Base-by-base conservation (phyloP, 1,140 invertebrate species). In the Drosophila punjabiensis region DNA sequence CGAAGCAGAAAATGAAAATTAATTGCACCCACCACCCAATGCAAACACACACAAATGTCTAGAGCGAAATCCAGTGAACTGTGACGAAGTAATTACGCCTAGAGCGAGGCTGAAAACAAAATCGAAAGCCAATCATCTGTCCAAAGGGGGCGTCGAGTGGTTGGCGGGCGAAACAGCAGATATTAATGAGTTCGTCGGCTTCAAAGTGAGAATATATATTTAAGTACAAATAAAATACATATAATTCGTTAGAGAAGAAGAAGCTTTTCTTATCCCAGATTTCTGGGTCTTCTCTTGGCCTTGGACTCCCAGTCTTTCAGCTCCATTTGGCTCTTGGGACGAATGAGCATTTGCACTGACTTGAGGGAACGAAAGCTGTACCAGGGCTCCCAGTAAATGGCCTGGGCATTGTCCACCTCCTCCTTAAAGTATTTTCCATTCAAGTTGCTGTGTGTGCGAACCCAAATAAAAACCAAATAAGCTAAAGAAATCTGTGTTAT, bases 371-470 rank as follows among this genome's bases (percentile, higher is more conserved):
- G 80, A 9, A 76, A 90, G 52, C 82, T 88, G 28, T 88, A 88
- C 85, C 85, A 88, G 10, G 68, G 85, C 50, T 87, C 84, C 84
- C 84, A 87, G 48, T 81, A 87, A 9, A 87, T 78, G 6, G 68
- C 63, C 18, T 87, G 58, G 9, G 48, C 81, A 47, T 59, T 66
- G 33, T 90, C 81, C 60, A 66, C 73, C 32, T 77, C 50, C 18
- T 63, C n/a, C 10, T 56, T 81, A n/a, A 88, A 90, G 39, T 89
- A 88, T 32, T 61, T 81, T 2, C 85, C 85, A 82, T 90, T 89
- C 8, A 89, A 70, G 53, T 89, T 89, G 41, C 85, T 89, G 47
- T n/a, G 47, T n/a, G 24, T n/a, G 2, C 2, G 10, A 6, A 60
- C 16, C 33, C 5, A n/a, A 41, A 33, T n/a, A 41, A 32, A 6